phyloP scores from a whole-genome alignment of 2,113 vertebrate species.

The Sapajus apella region DNA sequence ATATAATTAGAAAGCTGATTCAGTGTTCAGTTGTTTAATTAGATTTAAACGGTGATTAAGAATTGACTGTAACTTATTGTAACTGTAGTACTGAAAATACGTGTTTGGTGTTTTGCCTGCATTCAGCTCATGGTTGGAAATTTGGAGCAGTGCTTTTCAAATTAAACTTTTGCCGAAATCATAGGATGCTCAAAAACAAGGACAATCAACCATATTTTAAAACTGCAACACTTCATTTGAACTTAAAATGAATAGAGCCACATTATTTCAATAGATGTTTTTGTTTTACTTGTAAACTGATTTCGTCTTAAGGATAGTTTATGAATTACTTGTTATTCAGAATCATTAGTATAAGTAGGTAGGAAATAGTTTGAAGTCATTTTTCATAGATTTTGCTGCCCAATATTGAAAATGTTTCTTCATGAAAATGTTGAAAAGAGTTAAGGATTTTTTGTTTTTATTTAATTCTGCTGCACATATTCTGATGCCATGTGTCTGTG shows the following conservation, averaged over 20 bases:
- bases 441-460: neutral
- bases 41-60: neutral
- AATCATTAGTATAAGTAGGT: neutral
- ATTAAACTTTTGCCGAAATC: slow-evolving; percentile 39
- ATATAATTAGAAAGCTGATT: slow-evolving; percentile 30
- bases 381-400: slow-evolving; percentile 17
- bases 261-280: neutral
- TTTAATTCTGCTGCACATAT: slow-evolving; percentile 78
- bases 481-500: slow-evolving; percentile 62
- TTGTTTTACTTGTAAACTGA: slow-evolving; percentile 1
- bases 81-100: slow-evolving; percentile 24
- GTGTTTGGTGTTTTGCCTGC: neutral
- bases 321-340: neutral
- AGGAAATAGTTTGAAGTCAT: neutral
- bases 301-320: neutral
- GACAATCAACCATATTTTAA: slow-evolving; percentile 17
- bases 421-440: slow-evolving; percentile 1
- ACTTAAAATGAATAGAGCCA: neutral
- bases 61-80: neutral
- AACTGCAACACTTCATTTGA: slow-evolving; percentile 23
- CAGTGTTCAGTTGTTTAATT: neutral
- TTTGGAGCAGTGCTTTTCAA: slow-evolving; percentile 37
- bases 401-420: neutral
- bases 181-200: neutral
- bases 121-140: neutral